Evolutionary conservation across 2,888 invertebrate species (phyloP).

Genomic region (Galerucella nymphaeae): DNA sequence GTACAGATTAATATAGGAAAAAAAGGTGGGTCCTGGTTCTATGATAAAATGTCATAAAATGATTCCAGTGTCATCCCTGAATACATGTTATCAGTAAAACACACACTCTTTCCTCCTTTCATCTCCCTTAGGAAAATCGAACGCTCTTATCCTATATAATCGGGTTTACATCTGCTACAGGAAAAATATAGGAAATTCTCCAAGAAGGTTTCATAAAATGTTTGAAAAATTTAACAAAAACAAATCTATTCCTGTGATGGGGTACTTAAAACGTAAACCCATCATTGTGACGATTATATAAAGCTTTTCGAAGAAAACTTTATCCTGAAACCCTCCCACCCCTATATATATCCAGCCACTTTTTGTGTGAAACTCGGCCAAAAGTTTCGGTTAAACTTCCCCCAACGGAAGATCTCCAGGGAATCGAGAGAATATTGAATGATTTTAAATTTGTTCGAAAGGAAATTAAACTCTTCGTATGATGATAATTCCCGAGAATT

Average conservation of each 20-base stretch:
- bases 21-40: no score
- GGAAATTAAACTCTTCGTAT: constrained; percentile 13
- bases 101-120: not conserved
- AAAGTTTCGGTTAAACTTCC: not conserved
- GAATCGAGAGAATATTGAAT: not conserved
- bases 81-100: not conserved
- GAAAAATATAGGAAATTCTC: not conserved
- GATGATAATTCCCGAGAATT: constrained; percentile 5
- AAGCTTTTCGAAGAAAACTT: no score
- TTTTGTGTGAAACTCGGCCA: constrained; percentile 12
- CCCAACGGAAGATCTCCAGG: not conserved
- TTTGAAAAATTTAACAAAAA: no score
- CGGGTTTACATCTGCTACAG: not conserved
- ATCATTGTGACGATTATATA: no score
- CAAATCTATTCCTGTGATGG: no score
- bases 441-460: constrained; percentile 9
- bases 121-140: not conserved
- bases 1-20: no score
- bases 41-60: no score
- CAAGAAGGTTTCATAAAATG: no score
- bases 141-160: not conserved
- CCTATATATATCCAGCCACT: not conserved
- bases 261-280: no score
- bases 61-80: no score
- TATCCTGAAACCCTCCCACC: no score